Percentiles rank a stretch among this genome's conserved stretches.
These are phyloP conservation scores for Lymantria monacha DNA, from an alignment of 2,888 invertebrate species.

Conservation along the genomic window DNA sequence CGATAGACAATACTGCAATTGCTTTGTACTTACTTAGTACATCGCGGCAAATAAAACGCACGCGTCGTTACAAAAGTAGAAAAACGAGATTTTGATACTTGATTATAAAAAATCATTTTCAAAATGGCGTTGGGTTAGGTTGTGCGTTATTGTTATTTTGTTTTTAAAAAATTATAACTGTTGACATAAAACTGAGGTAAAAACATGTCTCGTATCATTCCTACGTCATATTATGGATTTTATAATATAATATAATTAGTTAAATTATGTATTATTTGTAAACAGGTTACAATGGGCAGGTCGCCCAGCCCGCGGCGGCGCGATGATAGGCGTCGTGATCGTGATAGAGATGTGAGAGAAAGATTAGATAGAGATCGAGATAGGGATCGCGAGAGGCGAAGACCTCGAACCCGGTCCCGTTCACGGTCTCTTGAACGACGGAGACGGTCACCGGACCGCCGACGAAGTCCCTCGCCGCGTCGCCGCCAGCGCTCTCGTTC, in stretches of 20 bases:
- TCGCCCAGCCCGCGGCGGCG: constrained; percentile 77
- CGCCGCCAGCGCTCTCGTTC: constrained; percentile 58
- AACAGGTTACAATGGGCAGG: constrained; percentile 66
- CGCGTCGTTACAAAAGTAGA: neutral
- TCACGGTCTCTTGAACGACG: constrained; percentile 70
- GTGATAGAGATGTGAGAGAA: constrained; percentile 20
- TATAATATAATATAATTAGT: neutral
- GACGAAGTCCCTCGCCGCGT: constrained; percentile 48
- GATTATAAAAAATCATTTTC: constrained; percentile 28
- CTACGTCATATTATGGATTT: neutral
- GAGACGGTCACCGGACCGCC: constrained; percentile 70
- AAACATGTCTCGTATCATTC: constrained; percentile 11
- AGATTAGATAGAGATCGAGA: constrained; percentile 50
- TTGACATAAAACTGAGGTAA: constrained; percentile 66
- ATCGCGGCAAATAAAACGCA: neutral
- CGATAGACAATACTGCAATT: neutral
- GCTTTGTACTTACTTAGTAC: neutral
- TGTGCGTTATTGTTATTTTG: constrained; percentile 62
- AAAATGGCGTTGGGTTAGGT: constrained; percentile 75
- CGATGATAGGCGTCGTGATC: constrained; percentile 59
- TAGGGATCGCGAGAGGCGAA: constrained; percentile 66
- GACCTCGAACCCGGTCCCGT: constrained; percentile 66
- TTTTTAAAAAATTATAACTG: constrained; percentile 66
- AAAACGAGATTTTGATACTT: neutral
- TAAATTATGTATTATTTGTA: constrained; percentile 9